A percentile compares a stretch with the other conserved stretches of the same genome.
phyloP scores from a whole-genome alignment of 2,797 vertebrate species.

The Eidolon dupreanum region DNA sequence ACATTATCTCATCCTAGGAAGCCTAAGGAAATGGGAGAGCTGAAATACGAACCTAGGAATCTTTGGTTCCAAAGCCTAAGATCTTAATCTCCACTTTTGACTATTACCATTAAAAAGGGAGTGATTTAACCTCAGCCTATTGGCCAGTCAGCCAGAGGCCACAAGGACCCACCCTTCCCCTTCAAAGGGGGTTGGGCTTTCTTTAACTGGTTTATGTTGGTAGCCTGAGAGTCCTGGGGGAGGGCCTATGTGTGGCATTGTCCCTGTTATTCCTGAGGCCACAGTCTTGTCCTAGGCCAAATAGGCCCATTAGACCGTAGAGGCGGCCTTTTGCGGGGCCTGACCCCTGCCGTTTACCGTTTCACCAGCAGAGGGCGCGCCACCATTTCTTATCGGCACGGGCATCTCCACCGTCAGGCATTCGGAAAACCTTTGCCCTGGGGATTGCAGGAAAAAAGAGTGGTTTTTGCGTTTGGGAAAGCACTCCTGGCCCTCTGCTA shows the following conservation, averaged over 20 bases:
- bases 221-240: not conserved
- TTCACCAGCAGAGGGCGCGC: not conserved
- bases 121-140: not conserved
- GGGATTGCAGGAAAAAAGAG: not conserved
- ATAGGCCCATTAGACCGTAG: fast-evolving
- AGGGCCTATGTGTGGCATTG: not conserved
- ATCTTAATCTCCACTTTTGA: not conserved
- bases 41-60: not conserved
- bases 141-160: not conserved
- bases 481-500: not conserved
- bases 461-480: not conserved
- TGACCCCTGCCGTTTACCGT: not conserved
- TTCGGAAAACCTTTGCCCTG: not conserved
- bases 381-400: fast-evolving
- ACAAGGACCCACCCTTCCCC: not conserved
- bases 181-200: not conserved
- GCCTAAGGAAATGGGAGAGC: not conserved
- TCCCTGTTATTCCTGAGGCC: too few relatives aligned
- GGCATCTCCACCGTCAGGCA: fast-evolving
- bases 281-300: too few relatives aligned
- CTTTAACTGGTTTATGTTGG: too few relatives aligned
- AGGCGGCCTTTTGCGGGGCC: fast-evolving
- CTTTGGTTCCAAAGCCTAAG: not conserved
- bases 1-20: too few relatives aligned
- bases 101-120: not conserved